These are phyloP conservation scores for Xylota segnis DNA, from an alignment of 2,888 invertebrate species.

Conservation along the genomic window DNA sequence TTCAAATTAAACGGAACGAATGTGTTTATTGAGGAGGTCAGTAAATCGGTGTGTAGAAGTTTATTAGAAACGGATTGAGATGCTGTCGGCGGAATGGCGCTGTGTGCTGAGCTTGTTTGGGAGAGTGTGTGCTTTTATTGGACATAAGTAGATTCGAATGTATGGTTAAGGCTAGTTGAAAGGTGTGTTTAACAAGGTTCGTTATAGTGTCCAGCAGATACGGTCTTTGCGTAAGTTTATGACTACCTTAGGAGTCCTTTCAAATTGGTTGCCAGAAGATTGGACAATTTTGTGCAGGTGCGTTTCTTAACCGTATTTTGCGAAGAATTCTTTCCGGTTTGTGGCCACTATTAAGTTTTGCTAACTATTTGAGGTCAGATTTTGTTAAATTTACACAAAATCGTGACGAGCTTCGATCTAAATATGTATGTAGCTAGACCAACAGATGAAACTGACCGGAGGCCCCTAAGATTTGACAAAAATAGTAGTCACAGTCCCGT, in stretches of 20 bases:
- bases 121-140: background rate
- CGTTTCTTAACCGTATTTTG: background rate
- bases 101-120: conserved; percentile 5
- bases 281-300: background rate
- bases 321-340: background rate
- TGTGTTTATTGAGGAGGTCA: conserved; percentile 57
- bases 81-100: conserved; percentile 15
- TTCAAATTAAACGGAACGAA: conserved; percentile 64
- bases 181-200: conserved; percentile 5
- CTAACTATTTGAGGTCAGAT: no score
- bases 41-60: conserved; percentile 43
- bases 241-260: background rate
- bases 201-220: background rate
- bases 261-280: background rate
- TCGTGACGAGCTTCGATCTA: no score
- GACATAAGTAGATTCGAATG: background rate
- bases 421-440: no score
- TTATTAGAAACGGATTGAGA: conserved; percentile 52
- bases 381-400: no score
- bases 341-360: no score
- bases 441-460: no score
- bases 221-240: background rate
- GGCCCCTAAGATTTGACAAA: no score
- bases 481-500: no score
- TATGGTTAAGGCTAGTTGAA: background rate